Conservation (phyloP, 2,888 invertebrate genomes). For the Drosophila neonasuta region DNA sequence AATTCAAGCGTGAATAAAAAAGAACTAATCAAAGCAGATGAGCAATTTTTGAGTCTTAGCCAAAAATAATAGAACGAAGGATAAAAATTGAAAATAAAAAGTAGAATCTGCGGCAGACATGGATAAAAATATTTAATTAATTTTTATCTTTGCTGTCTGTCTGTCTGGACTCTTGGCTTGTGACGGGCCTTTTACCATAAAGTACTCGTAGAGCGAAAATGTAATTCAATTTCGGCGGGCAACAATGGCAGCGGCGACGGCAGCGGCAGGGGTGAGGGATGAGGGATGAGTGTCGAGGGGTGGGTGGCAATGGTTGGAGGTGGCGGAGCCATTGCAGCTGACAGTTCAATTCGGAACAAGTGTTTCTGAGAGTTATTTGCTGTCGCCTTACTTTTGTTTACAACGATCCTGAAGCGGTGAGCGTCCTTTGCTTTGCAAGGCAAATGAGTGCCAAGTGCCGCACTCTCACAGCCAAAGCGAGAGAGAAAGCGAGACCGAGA, state of each 20-base stretch:
- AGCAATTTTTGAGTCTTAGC: slow-evolving; percentile 2
- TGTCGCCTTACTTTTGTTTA: slow-evolving; percentile 71
- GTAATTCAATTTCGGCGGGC: slow-evolving; percentile 71
- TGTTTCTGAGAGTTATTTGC: slow-evolving; percentile 71
- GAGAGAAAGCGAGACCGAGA: slow-evolving; percentile 11
- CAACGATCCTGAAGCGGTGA: slow-evolving; percentile 37
- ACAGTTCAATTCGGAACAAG: slow-evolving; percentile 73
- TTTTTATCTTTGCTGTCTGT: slow-evolving; percentile 56
- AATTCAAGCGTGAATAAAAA: neutral
- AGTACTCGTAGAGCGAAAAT: slow-evolving; percentile 59
- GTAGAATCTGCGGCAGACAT: slow-evolving; percentile 28
- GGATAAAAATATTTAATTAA: slow-evolving; percentile 62
- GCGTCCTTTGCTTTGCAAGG: slow-evolving; percentile 73
- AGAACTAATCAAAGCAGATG: neutral
- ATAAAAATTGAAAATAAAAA: slow-evolving; percentile 4
- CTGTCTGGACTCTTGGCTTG: slow-evolving; percentile 38
- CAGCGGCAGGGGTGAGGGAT: too few relatives aligned
- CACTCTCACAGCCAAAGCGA: slow-evolving; percentile 31
- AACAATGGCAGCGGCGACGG: slow-evolving; percentile 10
- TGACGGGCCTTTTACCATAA: slow-evolving; percentile 64
- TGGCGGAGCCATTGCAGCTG: slow-evolving; percentile 57
- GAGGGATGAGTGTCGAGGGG: neutral
- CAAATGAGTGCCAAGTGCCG: slow-evolving; percentile 68
- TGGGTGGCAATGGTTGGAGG: neutral
- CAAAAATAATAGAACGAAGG: neutral